phyloP scores from a whole-genome alignment of 35 echinoderm and acorn worm species.

The Heliocidaris tuberculata region DNA sequence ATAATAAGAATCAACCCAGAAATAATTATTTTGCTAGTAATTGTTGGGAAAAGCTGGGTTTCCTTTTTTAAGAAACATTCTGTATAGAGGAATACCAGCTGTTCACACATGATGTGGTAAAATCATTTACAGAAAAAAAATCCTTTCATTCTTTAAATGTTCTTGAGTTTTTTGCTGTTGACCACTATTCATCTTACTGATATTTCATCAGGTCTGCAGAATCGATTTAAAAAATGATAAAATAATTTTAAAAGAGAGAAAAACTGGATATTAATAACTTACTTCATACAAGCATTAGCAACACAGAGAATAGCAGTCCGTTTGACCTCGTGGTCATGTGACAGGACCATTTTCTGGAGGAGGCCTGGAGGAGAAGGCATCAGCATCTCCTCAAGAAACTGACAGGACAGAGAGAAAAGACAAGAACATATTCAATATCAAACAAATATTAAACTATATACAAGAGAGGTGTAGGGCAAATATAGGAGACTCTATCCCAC shows the following conservation, averaged over 20 bases:
- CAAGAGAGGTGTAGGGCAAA: too few relatives aligned
- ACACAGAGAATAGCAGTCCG: conserved; percentile 84
- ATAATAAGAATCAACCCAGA: too few relatives aligned
- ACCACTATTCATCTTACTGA: not conserved
- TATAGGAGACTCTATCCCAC: too few relatives aligned
- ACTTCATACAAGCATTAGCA: conserved; percentile 98
- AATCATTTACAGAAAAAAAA: too few relatives aligned
- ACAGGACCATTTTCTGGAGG: conserved; percentile 61
- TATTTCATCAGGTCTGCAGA: not conserved
- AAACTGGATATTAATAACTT: not conserved
- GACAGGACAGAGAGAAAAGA: conserved; percentile 4
- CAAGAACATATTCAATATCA: not conserved
- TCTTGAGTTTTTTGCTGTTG: not conserved
- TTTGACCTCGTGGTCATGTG: conserved; percentile 73
- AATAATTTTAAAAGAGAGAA: not conserved
- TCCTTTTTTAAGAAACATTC: too few relatives aligned
- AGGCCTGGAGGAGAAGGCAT: conserved; percentile 57
- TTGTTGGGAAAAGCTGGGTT: too few relatives aligned
- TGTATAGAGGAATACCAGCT: too few relatives aligned
- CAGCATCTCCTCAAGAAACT: conserved; percentile 81
- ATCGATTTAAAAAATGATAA: not conserved
- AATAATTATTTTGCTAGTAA: too few relatives aligned
- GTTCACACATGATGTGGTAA: too few relatives aligned
- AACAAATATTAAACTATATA: not conserved
- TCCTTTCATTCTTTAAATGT: not conserved